Evolutionary conservation across 2,888 invertebrate genomes (phyloP).

Genomic region (Epistrophella euchroma): DNA sequence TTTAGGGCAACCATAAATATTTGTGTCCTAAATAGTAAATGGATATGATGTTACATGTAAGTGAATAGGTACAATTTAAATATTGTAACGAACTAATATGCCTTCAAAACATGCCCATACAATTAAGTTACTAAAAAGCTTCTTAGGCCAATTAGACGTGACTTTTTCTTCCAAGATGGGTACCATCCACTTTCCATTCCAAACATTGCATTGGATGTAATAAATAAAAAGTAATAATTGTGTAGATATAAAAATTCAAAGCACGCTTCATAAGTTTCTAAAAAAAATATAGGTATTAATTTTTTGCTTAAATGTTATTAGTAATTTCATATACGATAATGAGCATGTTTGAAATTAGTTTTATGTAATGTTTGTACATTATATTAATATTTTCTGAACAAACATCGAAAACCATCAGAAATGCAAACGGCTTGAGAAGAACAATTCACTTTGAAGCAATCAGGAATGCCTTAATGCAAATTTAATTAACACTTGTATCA

Average conservation of each 20-base stretch:
- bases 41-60: too few species aligned
- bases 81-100: not conserved
- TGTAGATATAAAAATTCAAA: not conserved
- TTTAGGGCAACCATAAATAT: not conserved
- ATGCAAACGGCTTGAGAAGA: not conserved
- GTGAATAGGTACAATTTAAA: not conserved
- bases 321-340: not conserved
- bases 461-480: not conserved
- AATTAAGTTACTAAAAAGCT: not conserved
- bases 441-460: not conserved
- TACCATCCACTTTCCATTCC: not conserved
- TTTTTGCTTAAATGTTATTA: not conserved
- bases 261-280: not conserved
- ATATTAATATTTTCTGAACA: not conserved
- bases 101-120: not conserved
- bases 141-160: not conserved
- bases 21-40: too few species aligned
- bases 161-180: not conserved
- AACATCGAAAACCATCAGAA: not conserved
- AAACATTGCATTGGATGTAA: too few species aligned
- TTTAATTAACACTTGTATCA: constrained; percentile 22
- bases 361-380: not conserved
- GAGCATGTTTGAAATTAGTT: not conserved
- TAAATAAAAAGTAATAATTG: not conserved
- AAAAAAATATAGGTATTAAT: not conserved